These are phyloP conservation scores for Germaria angustata DNA, from an alignment of 2,888 invertebrate species.

Conservation along the genomic window DNA sequence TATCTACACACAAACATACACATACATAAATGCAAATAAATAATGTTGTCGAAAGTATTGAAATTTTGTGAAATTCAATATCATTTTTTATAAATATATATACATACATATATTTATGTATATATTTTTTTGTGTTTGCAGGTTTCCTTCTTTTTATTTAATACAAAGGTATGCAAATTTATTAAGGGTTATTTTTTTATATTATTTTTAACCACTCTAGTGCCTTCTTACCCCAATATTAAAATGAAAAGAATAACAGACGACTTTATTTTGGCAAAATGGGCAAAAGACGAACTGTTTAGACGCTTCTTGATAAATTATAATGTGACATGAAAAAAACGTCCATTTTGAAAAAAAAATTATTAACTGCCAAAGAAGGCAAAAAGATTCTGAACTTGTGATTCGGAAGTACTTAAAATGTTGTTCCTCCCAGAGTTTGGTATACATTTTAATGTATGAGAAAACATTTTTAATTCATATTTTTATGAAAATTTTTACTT, in stretches of 20 bases:
- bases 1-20: constrained; percentile 1
- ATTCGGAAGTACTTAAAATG: too few species aligned
- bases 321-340: too few species aligned
- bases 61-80: constrained; percentile 63
- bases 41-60: constrained; percentile 50
- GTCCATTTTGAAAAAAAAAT: too few species aligned
- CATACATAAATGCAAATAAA: not conserved
- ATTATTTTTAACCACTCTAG: constrained; percentile 21
- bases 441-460: too few species aligned
- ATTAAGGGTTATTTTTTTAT: constrained; percentile 50
- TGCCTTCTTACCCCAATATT: not conserved
- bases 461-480: too few species aligned
- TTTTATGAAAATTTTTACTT: too few species aligned
- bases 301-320: not conserved
- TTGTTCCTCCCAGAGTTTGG: too few species aligned
- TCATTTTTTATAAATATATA: constrained; percentile 51
- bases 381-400: too few species aligned
- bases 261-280: not conserved
- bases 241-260: not conserved
- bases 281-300: not conserved
- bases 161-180: constrained; percentile 60
- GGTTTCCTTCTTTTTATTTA: constrained; percentile 48
- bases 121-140: too few species aligned
- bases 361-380: too few species aligned
- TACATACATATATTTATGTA: too few species aligned